Evolutionary conservation across 2,797 vertebrate species (phyloP).

Genomic region (Phataginus tricuspis): DNA sequence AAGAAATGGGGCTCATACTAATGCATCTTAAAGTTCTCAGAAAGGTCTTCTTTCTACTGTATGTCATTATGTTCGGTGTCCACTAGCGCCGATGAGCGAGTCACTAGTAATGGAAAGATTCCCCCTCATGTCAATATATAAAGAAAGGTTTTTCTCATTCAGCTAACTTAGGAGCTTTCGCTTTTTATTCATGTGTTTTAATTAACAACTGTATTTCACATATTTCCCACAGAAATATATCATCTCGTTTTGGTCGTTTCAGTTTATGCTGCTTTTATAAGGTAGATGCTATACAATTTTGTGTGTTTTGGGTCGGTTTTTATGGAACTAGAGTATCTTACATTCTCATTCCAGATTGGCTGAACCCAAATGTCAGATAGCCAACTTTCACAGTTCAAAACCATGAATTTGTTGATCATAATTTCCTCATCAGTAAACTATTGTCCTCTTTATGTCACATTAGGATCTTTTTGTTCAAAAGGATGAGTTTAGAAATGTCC

Average conservation of each 20-base stretch:
- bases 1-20: slow-evolving; percentile 46
- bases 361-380: background rate
- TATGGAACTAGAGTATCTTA: background rate
- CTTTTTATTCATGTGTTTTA: slow-evolving; percentile 82
- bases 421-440: background rate
- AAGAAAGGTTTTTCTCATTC: background rate
- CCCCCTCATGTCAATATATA: background rate
- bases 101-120: background rate
- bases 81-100: background rate
- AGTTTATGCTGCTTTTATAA: slow-evolving; percentile 34
- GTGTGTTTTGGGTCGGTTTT: background rate
- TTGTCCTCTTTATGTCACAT: background rate
- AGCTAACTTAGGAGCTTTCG: slow-evolving; percentile 57
- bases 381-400: background rate
- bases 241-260: slow-evolving; percentile 58
- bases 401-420: background rate
- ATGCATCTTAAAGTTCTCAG: slow-evolving; percentile 58
- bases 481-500: slow-evolving; percentile 66
- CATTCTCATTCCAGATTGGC: slow-evolving; percentile 31
- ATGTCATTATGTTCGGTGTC: background rate
- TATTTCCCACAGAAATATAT: slow-evolving; percentile 67
- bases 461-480: background rate
- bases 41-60: slow-evolving; percentile 58
- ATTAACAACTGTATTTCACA: slow-evolving; percentile 81
- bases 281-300: too few species aligned